Base-by-base conservation (phyloP, 2,888 invertebrate genomes). In the Pseudococcus jackbeardsleyi region DNA sequence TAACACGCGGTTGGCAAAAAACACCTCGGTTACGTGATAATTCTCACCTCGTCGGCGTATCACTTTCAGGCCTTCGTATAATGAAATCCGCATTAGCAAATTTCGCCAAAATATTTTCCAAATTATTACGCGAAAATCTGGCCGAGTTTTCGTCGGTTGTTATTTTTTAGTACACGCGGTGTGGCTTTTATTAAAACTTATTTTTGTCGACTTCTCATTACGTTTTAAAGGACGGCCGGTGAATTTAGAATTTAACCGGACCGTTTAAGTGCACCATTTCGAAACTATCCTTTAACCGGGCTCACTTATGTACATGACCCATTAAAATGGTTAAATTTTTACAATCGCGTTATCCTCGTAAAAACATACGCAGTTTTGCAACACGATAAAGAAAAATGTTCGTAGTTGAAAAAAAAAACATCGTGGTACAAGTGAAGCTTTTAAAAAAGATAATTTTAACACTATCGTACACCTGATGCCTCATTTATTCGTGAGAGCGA, bases 371-470 rank as follows among this genome's bases (percentile, higher is more conserved):
- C 64, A 64, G 22, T 77, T 77, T 77, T 17, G 77, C 77, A 33
- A 39, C 22, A 22, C 77, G 77, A 77, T 77, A 77, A 77, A 77
- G 77, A 77, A 77, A 77, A 77, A 33, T 17, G 77, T 17, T 77
- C 33, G 33, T 77, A 17, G 15, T 17, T 33, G 39, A 17, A 15
- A 39, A 17, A 15, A 39, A 64, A 64, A 19, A 22, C 64, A 22
- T 17, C 8, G 17, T 17, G 22, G 64, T 19, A 33, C 39, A 9
- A 77, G 39, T 39, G 26, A 39, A 11, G 33, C 77, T 77, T 77
- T 77, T 77, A 77, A 77, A 77, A 77, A 77, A 26, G 77, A 77
- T 77, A 77, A 77, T 77, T 77, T 77, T 77, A 77, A 77, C 77
- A 26, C 77, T 77, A 77, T 39, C 39, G 22, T 17, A 77, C 77